phyloP scores from a whole-genome alignment of 2,888 invertebrate genomes.

The Sesia apiformis region DNA sequence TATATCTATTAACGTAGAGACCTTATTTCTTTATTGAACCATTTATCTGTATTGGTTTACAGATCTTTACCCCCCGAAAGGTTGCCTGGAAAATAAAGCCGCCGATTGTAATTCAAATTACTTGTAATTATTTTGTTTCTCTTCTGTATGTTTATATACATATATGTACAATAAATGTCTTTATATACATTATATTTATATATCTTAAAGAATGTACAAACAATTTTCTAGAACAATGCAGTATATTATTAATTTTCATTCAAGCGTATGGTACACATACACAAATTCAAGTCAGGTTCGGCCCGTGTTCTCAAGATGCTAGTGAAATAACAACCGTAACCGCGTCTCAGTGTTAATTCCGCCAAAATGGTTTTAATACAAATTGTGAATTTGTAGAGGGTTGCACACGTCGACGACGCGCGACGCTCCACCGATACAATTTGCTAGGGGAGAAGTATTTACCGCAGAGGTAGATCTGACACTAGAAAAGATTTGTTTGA shows the following conservation, averaged over 20 bases:
- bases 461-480: neutral
- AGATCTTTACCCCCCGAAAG: no score
- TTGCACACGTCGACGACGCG: conserved; percentile 13
- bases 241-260: no score
- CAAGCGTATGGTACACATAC: no score
- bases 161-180: no score
- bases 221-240: neutral
- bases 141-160: no score
- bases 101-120: no score
- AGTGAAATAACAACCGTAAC: neutral
- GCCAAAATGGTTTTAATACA: conserved; percentile 18
- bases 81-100: neutral
- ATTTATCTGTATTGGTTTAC: no score
- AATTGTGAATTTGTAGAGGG: conserved; percentile 23
- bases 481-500: neutral
- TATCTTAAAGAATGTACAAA: neutral
- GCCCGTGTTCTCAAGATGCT: neutral
- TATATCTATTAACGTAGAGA: no score
- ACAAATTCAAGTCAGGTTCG: no score
- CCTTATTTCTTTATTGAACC: no score
- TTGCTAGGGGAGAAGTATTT: conserved; percentile 10
- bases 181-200: no score
- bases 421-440: conserved; percentile 16
- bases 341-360: conserved; percentile 19
- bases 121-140: no score